phyloP scores from a whole-genome alignment of 2,888 invertebrate genomes.

The Tenthredo scrophulariae region DNA sequence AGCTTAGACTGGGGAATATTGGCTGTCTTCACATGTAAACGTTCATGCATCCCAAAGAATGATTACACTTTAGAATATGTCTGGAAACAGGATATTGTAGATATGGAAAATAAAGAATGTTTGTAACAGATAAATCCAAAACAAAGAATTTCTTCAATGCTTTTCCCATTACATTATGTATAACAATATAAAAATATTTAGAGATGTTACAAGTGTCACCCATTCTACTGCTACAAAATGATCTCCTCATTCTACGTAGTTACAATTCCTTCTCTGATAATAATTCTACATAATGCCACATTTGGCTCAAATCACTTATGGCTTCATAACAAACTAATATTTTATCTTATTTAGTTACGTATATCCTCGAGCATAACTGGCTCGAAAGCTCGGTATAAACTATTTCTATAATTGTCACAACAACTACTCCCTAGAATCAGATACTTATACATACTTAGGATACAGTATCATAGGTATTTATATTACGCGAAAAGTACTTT shows the following conservation, averaged over 20 bases:
- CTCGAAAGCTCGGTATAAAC: not conserved
- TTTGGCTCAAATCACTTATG: slow-evolving; percentile 8
- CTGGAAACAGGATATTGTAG: slow-evolving; percentile 90
- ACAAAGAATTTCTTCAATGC: not conserved
- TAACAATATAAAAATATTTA: slow-evolving; percentile 37
- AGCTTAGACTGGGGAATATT: slow-evolving; percentile 95
- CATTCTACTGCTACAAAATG: not conserved
- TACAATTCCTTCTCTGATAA: not conserved
- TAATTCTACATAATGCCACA: slow-evolving; percentile 20
- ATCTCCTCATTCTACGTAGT: not conserved
- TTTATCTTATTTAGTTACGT: not conserved
- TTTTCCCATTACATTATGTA: not conserved
- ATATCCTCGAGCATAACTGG: not conserved
- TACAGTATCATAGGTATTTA: not conserved
- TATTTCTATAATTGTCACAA: slow-evolving; percentile 14
- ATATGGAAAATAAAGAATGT: slow-evolving; percentile 55
- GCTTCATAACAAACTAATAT: not conserved
- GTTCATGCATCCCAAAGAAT: slow-evolving; percentile 85
- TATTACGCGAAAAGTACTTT: not conserved
- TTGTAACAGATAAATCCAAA: not conserved
- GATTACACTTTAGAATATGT: slow-evolving; percentile 89
- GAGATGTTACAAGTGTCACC: not conserved
- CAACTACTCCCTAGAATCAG: not conserved
- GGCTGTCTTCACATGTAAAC: slow-evolving; percentile 90
- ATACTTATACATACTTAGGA: not conserved